These are phyloP conservation scores for Metridium senile DNA, from an alignment of 92 coral and sea anemone species.

Conservation along the genomic window DNA sequence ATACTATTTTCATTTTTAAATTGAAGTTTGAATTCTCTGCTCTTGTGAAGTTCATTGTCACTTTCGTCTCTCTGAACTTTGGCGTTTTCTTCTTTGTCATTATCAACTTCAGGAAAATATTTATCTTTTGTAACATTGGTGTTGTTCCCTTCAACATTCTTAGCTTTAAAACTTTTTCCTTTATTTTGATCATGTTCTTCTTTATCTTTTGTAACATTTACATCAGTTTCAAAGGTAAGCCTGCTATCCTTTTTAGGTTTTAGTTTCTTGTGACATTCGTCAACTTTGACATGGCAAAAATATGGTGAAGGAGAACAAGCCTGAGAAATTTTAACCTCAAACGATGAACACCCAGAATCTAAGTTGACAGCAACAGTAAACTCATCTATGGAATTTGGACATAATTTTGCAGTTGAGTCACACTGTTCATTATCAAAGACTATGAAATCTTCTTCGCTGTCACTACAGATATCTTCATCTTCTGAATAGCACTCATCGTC, in stretches of 20 bases:
- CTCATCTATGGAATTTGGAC: background rate
- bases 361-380: background rate
- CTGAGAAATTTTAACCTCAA: conserved; percentile 16
- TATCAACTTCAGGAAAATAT: no score
- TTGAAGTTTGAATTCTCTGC: background rate
- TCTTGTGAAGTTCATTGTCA: background rate
- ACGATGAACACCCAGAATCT: background rate
- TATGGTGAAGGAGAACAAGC: background rate
- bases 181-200: background rate
- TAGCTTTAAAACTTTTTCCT: background rate
- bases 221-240: background rate
- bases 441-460: conserved; percentile 33
- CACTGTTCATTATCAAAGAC: conserved; percentile 19
- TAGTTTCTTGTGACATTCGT: background rate
- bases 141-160: no score
- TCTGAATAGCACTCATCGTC: background rate
- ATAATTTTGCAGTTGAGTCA: background rate
- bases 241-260: background rate
- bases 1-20: background rate
- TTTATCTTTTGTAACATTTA: background rate
- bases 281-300: background rate
- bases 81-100: no score
- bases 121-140: no score
- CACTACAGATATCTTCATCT: conserved; percentile 5
- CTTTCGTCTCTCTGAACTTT: no score